Evolutionary conservation across 2,113 vertebrate species (phyloP).

Genomic region (Rousettus leschenaultii): DNA sequence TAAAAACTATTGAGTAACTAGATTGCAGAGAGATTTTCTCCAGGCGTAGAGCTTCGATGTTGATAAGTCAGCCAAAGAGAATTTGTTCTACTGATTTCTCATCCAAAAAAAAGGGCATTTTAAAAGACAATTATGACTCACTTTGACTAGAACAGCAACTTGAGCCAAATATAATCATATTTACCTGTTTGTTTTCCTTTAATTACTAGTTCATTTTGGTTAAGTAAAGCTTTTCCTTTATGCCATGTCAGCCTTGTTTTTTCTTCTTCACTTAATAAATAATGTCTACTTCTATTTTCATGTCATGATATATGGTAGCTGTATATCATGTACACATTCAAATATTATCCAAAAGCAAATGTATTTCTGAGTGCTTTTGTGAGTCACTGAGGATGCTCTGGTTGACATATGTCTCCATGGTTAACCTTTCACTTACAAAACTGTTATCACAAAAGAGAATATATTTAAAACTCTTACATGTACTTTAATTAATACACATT

Average conservation of each 20-base stretch:
- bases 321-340: background rate
- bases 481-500: slow-evolving; percentile 20
- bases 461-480: background rate
- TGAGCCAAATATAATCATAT: slow-evolving; percentile 56
- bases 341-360: slow-evolving; percentile 43
- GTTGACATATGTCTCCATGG: background rate
- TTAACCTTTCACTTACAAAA: slow-evolving; percentile 55
- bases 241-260: background rate
- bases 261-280: slow-evolving; percentile 23
- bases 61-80: slow-evolving; percentile 37
- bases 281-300: background rate
- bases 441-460: background rate
- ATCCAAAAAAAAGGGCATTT: background rate
- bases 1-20: background rate
- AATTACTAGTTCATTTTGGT: slow-evolving; percentile 44
- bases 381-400: background rate
- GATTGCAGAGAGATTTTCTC: slow-evolving; percentile 15
- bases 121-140: slow-evolving; percentile 60
- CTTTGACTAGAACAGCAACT: slow-evolving; percentile 61
- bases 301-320: background rate
- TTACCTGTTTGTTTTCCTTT: slow-evolving; percentile 63
- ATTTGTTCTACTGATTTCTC: slow-evolving; percentile 12
- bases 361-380: slow-evolving; percentile 18
- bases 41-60: background rate
- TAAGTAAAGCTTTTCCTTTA: background rate